Evolutionary conservation across 2,113 vertebrate genomes (phyloP), one percentile per base, ranked within the genome.

Genomic region (Spea multiplicata): DNA sequence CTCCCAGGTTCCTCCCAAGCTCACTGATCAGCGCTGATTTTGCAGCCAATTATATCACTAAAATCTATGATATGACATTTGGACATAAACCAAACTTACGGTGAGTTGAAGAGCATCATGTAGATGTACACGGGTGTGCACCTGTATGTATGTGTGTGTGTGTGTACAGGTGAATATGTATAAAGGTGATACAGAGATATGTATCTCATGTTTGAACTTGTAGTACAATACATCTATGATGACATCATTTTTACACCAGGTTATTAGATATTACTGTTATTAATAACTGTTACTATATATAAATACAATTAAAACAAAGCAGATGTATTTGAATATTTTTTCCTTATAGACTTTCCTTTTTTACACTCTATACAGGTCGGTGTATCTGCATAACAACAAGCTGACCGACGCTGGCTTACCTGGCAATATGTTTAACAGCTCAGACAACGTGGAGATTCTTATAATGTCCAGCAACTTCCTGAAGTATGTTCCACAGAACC

Each of bases 331-430:
- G 30, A 30, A 30, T 30, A 30, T 30, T 30, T 30, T 30, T 53
- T 53, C 50, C 50, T 53, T 6, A 8, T 10, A 10, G 50, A 53
- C 10, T 53, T 53, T 6, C 3, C 50, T 53, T 30, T 30, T 53
- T 53, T 53, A 59, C 55, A 59, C 49, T 82, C 82, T 73, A 12
- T 44, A 44, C 86, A 99, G 97, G 84, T 98, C 97, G 0, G 95
- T 99, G 65, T 99, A 99, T 88, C 94, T 99, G 76, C 97, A 99
- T 82, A 98, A 99, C 91, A 99, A 99, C 90, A 98, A 98, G 85
- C 90, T 99, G 86, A 94, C 93, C 0, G 96, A 98, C 4, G 90
- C 92, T 0, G 96, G 95, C 3, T 91, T 99, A 76, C 97, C 97
- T 0, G 94, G 96, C 61, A 86, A 92, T 78, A 94, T 95, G 94